These are phyloP conservation scores for Epizoanthus ramosus DNA, from an alignment of 92 coral and sea anemone species.

Conservation along the genomic window DNA sequence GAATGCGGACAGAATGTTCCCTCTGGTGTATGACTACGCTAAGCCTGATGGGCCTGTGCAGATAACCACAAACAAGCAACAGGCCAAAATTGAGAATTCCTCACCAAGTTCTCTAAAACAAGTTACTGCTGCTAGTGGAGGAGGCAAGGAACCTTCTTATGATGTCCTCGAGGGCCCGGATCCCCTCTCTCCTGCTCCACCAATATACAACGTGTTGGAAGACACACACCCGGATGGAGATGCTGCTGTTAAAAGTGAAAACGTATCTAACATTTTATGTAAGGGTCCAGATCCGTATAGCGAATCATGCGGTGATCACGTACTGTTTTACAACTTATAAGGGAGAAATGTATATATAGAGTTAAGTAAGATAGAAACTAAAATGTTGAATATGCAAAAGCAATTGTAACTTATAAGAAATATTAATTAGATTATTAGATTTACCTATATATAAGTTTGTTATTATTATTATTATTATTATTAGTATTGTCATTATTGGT, in stretches of 20 bases:
- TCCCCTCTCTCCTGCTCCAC: not conserved
- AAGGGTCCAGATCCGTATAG: no score
- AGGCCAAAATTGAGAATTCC: not conserved
- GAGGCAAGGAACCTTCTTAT: not conserved
- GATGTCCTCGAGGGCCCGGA: not conserved
- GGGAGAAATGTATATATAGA: no score
- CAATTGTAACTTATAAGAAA: no score
- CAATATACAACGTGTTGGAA: not conserved
- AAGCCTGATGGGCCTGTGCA: not conserved
- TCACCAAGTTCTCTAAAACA: not conserved
- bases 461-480: no score
- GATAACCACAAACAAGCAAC: not conserved
- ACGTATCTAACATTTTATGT: not conserved
- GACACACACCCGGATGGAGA: not conserved
- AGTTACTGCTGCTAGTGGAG: not conserved
- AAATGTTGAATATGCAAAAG: no score
- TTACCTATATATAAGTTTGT: no score
- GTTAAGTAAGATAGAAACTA: no score
- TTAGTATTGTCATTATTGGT: no score
- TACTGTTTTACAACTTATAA: no score
- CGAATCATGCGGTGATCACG: no score
- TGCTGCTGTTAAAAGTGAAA: not conserved
- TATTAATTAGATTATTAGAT: no score
- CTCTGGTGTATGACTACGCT: conserved; percentile 16
- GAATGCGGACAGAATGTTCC: not conserved